phyloP scores from a whole-genome alignment of 2,113 vertebrate genomes.

The Mionectes macconnelli region DNA sequence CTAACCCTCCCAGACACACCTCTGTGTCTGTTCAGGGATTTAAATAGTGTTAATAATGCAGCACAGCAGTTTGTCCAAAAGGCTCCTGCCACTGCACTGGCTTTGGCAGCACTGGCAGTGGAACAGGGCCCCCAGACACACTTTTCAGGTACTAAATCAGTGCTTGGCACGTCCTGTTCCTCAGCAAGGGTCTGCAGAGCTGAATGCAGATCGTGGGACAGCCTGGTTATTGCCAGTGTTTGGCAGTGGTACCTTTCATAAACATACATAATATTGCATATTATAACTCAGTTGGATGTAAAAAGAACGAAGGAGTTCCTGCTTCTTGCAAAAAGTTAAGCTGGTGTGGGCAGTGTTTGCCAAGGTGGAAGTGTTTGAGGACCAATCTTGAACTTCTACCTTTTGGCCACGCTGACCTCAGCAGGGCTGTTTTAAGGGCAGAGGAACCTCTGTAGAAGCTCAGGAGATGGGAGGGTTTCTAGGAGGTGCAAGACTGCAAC shows the following conservation, averaged over 20 bases:
- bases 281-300: not conserved
- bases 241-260: not conserved
- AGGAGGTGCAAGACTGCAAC: not conserved
- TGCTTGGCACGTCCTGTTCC: not conserved
- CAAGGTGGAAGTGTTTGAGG: not conserved
- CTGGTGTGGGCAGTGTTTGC: not conserved
- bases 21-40: not conserved
- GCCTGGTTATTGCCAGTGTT: not conserved
- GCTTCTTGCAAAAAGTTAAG: not conserved
- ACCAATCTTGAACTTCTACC: not conserved
- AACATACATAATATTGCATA: not conserved
- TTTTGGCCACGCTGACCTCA: not conserved
- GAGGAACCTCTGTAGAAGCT: not conserved
- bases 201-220: not conserved
- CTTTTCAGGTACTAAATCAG: not conserved
- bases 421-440: not conserved
- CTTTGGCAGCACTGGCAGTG: not conserved
- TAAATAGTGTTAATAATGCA: not conserved
- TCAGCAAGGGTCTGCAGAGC: not conserved
- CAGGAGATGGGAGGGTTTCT: not conserved
- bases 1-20: not conserved
- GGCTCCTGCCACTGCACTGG: not conserved
- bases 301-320: not conserved
- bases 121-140: not conserved
- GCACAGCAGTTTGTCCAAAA: not conserved